A percentile compares a stretch with the other conserved stretches of the same genome.
Conservation (phyloP, 2,888 invertebrate genomes). For the Galerucella pusilla region DNA sequence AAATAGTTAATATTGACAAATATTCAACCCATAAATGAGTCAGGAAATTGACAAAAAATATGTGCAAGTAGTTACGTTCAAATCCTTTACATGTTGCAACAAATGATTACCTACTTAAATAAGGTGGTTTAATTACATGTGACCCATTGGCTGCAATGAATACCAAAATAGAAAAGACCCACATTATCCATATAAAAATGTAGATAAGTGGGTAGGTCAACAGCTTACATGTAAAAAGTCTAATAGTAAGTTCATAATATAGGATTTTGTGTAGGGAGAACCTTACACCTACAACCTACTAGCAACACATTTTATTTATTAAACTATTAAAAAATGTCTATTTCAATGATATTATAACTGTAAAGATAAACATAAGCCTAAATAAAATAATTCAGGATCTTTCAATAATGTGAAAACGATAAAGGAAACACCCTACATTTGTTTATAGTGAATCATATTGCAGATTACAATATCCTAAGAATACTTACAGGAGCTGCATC, state of each 20-base stretch:
- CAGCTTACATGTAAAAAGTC: neutral
- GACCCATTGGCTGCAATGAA: neutral
- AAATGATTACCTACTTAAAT: neutral
- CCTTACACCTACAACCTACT: neutral
- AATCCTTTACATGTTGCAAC: neutral
- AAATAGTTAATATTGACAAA: no score
- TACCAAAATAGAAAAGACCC: neutral
- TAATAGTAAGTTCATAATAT: neutral
- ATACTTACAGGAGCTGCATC: constrained; percentile 38
- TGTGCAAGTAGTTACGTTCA: no score
- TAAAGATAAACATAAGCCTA: neutral
- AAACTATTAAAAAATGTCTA: neutral
- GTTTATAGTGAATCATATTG: constrained; percentile 23
- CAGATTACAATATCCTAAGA: constrained; percentile 5
- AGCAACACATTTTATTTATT: neutral
- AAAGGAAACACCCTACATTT: constrained; percentile 19
- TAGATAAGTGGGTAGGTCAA: constrained; percentile 8
- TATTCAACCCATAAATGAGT: no score
- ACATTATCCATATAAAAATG: constrained; percentile 5
- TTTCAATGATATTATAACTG: neutral
- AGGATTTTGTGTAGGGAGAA: neutral
- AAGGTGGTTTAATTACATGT: neutral
- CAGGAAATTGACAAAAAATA: no score
- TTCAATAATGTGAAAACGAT: neutral
- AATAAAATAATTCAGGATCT: neutral